These are phyloP conservation scores for Cataglyphis cursor DNA, from an alignment of 2,888 invertebrate species.

Conservation along the genomic window DNA sequence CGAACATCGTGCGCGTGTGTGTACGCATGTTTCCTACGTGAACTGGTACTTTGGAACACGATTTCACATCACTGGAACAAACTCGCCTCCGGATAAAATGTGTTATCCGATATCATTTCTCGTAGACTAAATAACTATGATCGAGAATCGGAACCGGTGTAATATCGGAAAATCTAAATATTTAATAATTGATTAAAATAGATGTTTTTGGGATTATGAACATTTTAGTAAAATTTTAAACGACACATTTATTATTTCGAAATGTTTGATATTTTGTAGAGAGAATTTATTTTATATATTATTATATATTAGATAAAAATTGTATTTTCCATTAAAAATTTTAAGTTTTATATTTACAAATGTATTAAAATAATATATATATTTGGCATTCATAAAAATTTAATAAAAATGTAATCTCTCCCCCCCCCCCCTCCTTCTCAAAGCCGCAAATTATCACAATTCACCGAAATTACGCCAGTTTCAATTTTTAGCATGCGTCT, in stretches of 20 bases:
- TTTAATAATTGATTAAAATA: constrained; percentile 4
- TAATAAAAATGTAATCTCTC: not conserved
- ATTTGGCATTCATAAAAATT: not conserved
- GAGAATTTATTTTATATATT: not conserved
- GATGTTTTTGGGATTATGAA: not conserved
- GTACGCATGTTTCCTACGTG: not conserved
- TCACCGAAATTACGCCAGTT: constrained; percentile 29
- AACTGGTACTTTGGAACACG: constrained; percentile 22
- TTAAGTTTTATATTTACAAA: not conserved
- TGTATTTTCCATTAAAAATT: not conserved
- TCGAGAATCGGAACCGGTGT: not conserved
- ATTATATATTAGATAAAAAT: constrained; percentile 9
- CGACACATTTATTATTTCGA: not conserved
- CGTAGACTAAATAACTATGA: constrained; percentile 20
- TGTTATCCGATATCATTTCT: not conserved
- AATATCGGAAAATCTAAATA: not conserved
- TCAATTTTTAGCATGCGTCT: not conserved
- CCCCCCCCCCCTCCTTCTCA: not conserved
- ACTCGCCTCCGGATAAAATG: not conserved
- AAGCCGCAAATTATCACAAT: not conserved
- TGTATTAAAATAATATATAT: not conserved
- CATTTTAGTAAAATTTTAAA: not conserved
- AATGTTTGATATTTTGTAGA: constrained; percentile 6
- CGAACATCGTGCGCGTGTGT: not conserved
- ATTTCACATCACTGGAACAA: constrained; percentile 8